Percentiles rank a stretch among this genome's conserved stretches.
phyloP scores from a whole-genome alignment of 2,797 vertebrate species.

The Calcarius lapponicus region DNA sequence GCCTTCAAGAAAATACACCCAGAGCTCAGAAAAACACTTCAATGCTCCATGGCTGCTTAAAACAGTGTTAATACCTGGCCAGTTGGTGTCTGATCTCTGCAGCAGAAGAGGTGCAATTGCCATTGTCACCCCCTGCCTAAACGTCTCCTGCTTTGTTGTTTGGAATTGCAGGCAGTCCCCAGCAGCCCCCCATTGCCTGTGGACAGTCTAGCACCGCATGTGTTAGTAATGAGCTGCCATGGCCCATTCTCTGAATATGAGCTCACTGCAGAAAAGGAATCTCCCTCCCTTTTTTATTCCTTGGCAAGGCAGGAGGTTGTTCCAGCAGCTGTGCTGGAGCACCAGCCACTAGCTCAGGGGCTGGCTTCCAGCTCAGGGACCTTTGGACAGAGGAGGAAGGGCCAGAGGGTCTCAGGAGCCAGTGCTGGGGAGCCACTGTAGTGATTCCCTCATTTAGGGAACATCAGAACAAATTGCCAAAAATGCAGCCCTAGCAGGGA shows the following conservation, averaged over 20 bases:
- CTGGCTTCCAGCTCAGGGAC: neutral
- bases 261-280: neutral
- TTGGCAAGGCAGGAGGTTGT: neutral
- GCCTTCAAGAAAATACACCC: neutral
- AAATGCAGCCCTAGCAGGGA: fast-evolving
- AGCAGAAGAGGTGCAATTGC: neutral
- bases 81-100: neutral
- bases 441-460: neutral
- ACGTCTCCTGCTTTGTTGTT: neutral
- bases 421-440: neutral
- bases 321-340: neutral
- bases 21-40: neutral
- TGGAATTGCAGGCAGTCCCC: neutral
- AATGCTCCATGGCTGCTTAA: neutral
- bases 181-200: neutral
- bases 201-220: neutral
- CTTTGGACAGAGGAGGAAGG: neutral
- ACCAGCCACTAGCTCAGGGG: fast-evolving
- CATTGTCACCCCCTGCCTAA: neutral
- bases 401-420: neutral
- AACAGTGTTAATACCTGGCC: neutral
- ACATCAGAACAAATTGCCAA: neutral
- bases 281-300: neutral
- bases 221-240: neutral
- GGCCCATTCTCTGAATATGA: neutral